Percentiles rank a stretch among this genome's conserved stretches.
phyloP scores from a whole-genome alignment of 2,888 invertebrate genomes.

The Barypeithes pellucidus region DNA sequence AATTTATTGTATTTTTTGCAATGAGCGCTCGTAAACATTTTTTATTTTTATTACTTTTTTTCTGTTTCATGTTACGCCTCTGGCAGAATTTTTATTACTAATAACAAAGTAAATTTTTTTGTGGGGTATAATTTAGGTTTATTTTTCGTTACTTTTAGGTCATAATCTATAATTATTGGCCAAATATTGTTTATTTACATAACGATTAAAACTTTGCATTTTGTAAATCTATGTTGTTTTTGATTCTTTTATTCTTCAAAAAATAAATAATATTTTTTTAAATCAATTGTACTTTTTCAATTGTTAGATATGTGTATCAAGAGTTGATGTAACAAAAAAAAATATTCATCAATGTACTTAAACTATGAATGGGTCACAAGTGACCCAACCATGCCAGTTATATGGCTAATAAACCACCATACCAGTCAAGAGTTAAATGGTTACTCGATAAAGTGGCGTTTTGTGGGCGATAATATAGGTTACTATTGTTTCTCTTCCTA shows the following conservation, averaged over 20 bases:
- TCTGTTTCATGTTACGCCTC: constrained; percentile 18
- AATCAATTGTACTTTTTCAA: no score
- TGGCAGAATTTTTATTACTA: constrained; percentile 22
- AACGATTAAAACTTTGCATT: constrained; percentile 18
- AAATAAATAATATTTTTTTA: constrained; percentile 21
- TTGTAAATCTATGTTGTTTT: constrained; percentile 17
- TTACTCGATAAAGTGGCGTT: no score
- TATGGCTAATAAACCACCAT: no score
- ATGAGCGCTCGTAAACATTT: no score
- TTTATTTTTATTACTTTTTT: neutral
- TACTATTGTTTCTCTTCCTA: no score
- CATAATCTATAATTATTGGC: no score
- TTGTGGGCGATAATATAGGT: no score
- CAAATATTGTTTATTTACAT: constrained; percentile 13
- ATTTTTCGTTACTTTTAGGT: constrained; percentile 16
- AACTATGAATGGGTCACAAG: no score
- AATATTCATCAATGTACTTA: constrained; percentile 10
- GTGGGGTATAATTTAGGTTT: constrained; percentile 6
- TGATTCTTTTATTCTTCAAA: constrained; percentile 11
- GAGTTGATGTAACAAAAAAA: constrained; percentile 4
- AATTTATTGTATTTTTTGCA: constrained; percentile 20
- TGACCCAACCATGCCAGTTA: no score
- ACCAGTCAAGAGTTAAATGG: no score
- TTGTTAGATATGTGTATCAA: constrained; percentile 9
- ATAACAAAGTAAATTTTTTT: constrained; percentile 10